Base-by-base conservation (phyloP, 2,888 invertebrate species). In the Sarcophaga rosellei region DNA sequence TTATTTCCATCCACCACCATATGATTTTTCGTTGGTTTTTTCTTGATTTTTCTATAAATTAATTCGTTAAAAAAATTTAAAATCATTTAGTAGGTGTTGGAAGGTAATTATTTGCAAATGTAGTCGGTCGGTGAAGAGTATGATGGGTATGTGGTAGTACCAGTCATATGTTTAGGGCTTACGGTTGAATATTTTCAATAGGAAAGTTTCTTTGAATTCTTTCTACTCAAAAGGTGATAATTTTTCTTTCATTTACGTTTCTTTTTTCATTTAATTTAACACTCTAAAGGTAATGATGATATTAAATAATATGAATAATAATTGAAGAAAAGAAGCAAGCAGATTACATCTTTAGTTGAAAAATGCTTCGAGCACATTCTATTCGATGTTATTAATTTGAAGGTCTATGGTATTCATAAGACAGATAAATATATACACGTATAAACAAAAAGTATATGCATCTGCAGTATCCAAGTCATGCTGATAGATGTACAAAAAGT, bases 91-190 rank as follows among this genome's bases (percentile, higher is more conserved):
- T n/a, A 17, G 25, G 25, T 35, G 35, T 8, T 25, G 25, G 6
- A 35, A 35, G 35, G 53, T 0, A 17, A 53, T 35, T 35, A 53
- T 53, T 53, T 53, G 53, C 53, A 53, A 53, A 53, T 15, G 17
- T 53, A 15, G 4, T 15, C 4, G 17, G 1, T 53, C 4, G 17
- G 0, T 53, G 12, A 15, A 53, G 15, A 4, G 17, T 15, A 17
- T 35, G 35, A 35, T 35, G 8, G 23, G 35, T 35, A 35, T 35
- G 35, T 35, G 25, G 21, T 70, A 11, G n/a, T 44, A 57, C n/a
- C 1, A 53, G 75, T 80, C 80, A 80, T 68, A 63, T 78, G 63
- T 70, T 53, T 69, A n/a, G n/a, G n/a, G 25, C 11, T 66, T 69
- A 47, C 15, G 45, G 15, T 21, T 35, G 3, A 66, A 75, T 23